Base-by-base conservation (phyloP, 2,113 vertebrate genomes). In the Ceuthmochares aereus region DNA sequence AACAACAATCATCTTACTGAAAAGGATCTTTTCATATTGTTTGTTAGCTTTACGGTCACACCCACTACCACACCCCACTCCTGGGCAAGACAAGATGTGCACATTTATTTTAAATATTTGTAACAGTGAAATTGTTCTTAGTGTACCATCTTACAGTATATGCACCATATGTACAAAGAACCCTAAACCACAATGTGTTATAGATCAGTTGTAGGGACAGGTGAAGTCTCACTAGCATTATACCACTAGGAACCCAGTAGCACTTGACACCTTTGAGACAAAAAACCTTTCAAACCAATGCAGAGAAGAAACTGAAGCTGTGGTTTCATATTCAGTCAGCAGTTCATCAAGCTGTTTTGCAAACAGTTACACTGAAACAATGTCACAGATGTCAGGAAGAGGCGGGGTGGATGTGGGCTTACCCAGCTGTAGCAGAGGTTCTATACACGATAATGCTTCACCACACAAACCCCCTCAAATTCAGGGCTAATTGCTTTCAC, bases 371-470 rank as follows among this genome's bases (percentile, higher is more conserved):
- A 52, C 34, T 43, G 62, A 55, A 82, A 75, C 37, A 78, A 42
- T 1, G 27, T 42, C 49, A n/a, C 1, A 63, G 14, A 30, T 37
- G 37, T 34, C 68, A 18, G n/a, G 30, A 87, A 45, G 37, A 63
- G 13, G 42, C 34, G 56, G 0, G 1, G 2, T 23, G 29, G 60
- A 22, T 72, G 29, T 22, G 36, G 15, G 22, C 12, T 40, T 45
- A 70, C 22, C 52, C 81, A 45, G 14, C 0, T 47, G 56, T 8
- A 51, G 70, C 58, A 20, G 6, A 84, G 54, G 10, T 42, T 89
- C 76, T 23, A 34, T 15, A 32, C n/a, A 70, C 45, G 51, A 12
- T 1, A 4, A 78, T 54, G 52, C 56, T 82, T 69, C 0, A 0
- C 10, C 90, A 64, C 37, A 75, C 56, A 66, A 69, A 29, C 1